Conservation (phyloP, 2,888 invertebrate species). For the Ceriagrion tenellum region DNA sequence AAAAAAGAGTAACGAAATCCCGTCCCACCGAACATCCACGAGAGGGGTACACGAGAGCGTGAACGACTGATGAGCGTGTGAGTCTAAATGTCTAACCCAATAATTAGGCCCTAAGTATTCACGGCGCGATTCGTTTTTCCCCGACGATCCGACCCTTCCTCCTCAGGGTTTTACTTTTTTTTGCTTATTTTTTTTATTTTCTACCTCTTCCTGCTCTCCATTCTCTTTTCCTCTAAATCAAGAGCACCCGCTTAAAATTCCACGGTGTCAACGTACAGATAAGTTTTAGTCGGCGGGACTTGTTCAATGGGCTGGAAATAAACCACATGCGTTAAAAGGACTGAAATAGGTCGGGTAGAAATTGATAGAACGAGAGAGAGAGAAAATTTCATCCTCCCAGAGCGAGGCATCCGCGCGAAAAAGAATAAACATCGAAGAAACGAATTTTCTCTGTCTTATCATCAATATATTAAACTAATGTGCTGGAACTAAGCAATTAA, state of each 20-base stretch:
- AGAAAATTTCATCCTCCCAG: background rate
- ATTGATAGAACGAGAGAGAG: background rate
- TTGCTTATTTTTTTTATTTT: background rate
- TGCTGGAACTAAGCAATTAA: no score
- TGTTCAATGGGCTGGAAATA: background rate
- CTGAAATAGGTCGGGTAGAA: background rate
- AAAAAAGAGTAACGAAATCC: background rate
- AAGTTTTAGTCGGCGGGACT: background rate
- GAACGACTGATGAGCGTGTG: conserved; percentile 22
- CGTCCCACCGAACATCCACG: background rate
- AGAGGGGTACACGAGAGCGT: background rate
- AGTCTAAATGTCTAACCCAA: conserved; percentile 44
- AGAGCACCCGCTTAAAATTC: conserved; percentile 17
- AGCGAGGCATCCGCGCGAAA: background rate
- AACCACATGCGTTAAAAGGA: conserved; percentile 7
- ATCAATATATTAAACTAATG: background rate
- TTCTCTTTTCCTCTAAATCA: background rate
- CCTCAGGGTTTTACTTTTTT: background rate
- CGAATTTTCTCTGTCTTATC: background rate
- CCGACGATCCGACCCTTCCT: background rate
- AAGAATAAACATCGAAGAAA: background rate
- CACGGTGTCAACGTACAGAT: conserved; percentile 4
- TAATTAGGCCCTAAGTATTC: conserved; percentile 57
- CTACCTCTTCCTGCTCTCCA: background rate
- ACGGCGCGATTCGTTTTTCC: conserved; percentile 13